Evolutionary conservation across 37 sponge, comb jelly and placozoan genomes (phyloP).

Genomic region (Beroe forskalii): DNA sequence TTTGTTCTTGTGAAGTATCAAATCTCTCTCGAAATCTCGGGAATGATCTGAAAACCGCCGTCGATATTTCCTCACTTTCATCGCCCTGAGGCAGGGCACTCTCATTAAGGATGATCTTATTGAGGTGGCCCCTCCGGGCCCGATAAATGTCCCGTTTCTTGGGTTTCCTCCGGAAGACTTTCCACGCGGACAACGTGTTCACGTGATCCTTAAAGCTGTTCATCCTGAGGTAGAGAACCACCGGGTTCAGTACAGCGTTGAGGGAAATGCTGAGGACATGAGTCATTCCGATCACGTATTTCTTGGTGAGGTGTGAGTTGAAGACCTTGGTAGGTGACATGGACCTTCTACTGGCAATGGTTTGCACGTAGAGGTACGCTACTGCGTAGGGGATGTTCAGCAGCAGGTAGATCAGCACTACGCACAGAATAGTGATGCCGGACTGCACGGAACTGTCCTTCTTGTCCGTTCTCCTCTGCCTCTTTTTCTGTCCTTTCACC

Average conservation of each 20-base stretch:
- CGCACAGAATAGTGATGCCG: conserved; percentile 16
- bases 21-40: too few species aligned
- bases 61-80: too few species aligned
- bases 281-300: conserved; percentile 9
- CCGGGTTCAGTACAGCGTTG: conserved; percentile 26
- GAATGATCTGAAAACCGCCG: too few species aligned
- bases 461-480: not conserved
- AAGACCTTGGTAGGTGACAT: not conserved
- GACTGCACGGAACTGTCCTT: conserved; percentile 31
- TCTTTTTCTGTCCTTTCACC: not conserved
- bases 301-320: not conserved
- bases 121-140: not conserved
- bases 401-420: not conserved
- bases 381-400: conserved; percentile 50
- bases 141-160: not conserved
- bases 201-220: not conserved
- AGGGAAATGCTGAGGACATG: conserved; percentile 47
- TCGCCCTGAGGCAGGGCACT: not conserved
- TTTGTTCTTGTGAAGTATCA: too few species aligned
- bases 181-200: not conserved
- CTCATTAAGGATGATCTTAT: not conserved
- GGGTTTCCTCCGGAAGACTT: not conserved
- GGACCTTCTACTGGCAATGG: not conserved
- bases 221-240: conserved; percentile 40
- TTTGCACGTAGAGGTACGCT: conserved; percentile 29